These are phyloP conservation scores for Catalaphyllia jardinei DNA, from an alignment of 64 coral and sea anemone genomes.

Conservation along the genomic window DNA sequence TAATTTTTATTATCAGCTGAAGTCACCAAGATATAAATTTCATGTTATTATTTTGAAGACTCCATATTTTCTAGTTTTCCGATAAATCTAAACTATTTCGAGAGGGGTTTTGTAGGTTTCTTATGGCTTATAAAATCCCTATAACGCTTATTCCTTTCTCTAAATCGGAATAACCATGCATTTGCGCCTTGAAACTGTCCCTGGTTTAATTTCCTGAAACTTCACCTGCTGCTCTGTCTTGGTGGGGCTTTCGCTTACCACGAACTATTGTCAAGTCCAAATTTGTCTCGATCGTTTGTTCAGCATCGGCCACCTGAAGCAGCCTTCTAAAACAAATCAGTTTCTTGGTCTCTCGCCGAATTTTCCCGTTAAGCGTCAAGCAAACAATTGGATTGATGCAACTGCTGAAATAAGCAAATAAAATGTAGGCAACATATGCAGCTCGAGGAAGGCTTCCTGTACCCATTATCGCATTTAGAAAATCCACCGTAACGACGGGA, in stretches of 20 bases:
- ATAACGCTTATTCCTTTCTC: no score
- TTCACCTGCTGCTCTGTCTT: background rate
- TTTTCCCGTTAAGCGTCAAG: background rate
- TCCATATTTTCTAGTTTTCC: no score
- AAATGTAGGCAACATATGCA: slow-evolving; percentile 20
- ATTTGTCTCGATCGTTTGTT: background rate
- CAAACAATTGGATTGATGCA: slow-evolving; percentile 33
- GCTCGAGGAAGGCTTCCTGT: background rate
- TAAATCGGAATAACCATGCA: no score
- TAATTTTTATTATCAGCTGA: no score
- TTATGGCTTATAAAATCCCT: no score
- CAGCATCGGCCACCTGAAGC: background rate
- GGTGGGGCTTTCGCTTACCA: background rate
- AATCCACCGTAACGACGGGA: slow-evolving; percentile 31
- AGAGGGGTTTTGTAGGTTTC: no score
- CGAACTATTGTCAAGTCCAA: background rate
- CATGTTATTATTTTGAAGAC: no score
- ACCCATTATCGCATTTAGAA: slow-evolving; percentile 8
- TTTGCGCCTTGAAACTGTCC: background rate
- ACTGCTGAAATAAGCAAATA: slow-evolving; percentile 9
- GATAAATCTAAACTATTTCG: no score
- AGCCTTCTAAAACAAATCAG: background rate
- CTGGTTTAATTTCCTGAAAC: background rate
- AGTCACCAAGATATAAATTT: no score
- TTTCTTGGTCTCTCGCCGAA: background rate